Percentiles rank a stretch among this genome's conserved stretches.
These are phyloP conservation scores for Epinotia brunnichana DNA, from an alignment of 2,888 invertebrate genomes.

Conservation along the genomic window DNA sequence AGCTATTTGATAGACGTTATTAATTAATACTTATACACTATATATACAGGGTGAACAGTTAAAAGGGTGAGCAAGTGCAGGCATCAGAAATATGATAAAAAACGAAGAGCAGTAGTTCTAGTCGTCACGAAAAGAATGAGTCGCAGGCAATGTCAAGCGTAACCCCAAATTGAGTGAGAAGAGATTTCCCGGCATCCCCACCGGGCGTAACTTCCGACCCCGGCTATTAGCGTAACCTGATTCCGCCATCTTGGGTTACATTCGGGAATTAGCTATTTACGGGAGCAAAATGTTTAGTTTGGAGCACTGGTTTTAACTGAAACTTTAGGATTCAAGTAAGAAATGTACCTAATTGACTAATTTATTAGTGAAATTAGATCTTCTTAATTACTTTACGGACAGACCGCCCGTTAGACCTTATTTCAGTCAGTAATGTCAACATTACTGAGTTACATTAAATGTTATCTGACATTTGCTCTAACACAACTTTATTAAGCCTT, in stretches of 20 bases:
- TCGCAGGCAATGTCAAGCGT: slow-evolving; percentile 15
- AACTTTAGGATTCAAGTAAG: not conserved
- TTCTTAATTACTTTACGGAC: too few relatives aligned
- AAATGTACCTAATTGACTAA: not conserved
- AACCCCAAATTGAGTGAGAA: slow-evolving; percentile 28
- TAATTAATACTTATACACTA: too few relatives aligned
- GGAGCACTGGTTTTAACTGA: not conserved
- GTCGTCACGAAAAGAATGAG: not conserved
- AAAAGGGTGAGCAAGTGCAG: too few relatives aligned
- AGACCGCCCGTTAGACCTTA: too few relatives aligned
- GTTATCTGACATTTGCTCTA: too few relatives aligned
- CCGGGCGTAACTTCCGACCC: slow-evolving; percentile 23
- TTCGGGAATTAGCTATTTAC: slow-evolving; percentile 37
- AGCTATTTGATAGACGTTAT: too few relatives aligned
- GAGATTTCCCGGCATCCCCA: slow-evolving; percentile 28
- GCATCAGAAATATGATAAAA: too few relatives aligned
- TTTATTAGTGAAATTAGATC: not conserved
- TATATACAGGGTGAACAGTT: too few relatives aligned
- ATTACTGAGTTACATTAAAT: too few relatives aligned
- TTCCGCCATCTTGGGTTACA: slow-evolving; percentile 33
- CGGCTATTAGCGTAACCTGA: slow-evolving; percentile 44
- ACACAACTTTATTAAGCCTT: too few relatives aligned
- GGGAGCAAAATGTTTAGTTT: slow-evolving; percentile 37
- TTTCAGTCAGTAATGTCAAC: too few relatives aligned
- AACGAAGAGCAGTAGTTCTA: not conserved